phyloP scores from a whole-genome alignment of 2,888 invertebrate genomes.

The Sylvicola cinctus region DNA sequence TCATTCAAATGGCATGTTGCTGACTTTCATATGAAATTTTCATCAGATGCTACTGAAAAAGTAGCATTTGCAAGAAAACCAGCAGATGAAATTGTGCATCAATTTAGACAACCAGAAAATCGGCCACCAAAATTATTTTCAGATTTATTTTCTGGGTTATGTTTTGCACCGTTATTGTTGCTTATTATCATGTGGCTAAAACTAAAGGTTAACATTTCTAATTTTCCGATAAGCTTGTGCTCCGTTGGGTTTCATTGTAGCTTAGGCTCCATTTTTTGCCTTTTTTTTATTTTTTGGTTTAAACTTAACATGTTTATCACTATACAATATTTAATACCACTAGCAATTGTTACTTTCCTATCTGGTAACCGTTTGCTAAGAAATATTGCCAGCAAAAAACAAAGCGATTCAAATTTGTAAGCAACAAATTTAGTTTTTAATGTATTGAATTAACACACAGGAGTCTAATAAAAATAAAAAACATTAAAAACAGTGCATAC shows the following conservation, averaged over 20 bases:
- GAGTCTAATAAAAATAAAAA: no score
- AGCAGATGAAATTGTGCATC: constrained; percentile 46
- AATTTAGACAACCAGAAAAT: constrained; percentile 81
- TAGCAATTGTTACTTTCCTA: constrained; percentile 79
- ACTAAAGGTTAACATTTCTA: constrained; percentile 68
- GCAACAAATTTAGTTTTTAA: no score
- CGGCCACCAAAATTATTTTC: constrained; percentile 77
- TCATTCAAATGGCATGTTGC: constrained; percentile 77
- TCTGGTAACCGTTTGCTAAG: constrained; percentile 82
- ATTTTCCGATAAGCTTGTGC: constrained; percentile 56
- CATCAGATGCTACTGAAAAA: constrained; percentile 24
- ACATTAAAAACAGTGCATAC: no score
- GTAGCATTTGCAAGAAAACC: constrained; percentile 10
- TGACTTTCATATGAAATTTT: constrained; percentile 53
- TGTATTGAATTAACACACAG: no score
- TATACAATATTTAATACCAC: constrained; percentile 64
- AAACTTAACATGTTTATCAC: constrained; percentile 92
- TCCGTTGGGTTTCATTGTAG: constrained; percentile 82
- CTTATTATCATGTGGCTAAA: constrained; percentile 70
- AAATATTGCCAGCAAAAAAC: constrained; percentile 38
- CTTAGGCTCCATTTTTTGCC: constrained; percentile 42
- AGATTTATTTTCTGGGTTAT: constrained; percentile 71
- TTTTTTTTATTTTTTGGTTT: constrained; percentile 54
- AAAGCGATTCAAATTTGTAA: no score
- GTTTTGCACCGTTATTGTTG: constrained; percentile 60